Percentiles rank a stretch among this genome's conserved stretches.
Conservation (phyloP, 2,113 vertebrate genomes). For the Macquaria ambigua region DNA sequence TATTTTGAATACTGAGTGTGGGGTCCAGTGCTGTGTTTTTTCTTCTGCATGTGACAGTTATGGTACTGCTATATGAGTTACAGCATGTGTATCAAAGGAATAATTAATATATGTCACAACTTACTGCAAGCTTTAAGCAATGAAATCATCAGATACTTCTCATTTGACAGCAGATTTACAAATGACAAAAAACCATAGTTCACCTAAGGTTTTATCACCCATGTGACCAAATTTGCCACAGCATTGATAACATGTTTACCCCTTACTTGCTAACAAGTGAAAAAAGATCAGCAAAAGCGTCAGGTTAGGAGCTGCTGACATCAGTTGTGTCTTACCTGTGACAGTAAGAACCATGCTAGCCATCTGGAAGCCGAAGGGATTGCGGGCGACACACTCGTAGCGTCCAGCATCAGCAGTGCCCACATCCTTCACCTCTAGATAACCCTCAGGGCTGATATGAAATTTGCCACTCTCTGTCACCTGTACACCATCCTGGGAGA, state of each 20-base stretch:
- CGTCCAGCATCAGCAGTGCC: conserved; percentile 93
- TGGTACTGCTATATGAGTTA: no score
- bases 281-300: not conserved
- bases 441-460: conserved; percentile 92
- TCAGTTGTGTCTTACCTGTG: conserved; percentile 84
- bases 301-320: no score
- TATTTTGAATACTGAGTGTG: not conserved
- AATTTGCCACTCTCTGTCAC: conserved; percentile 99
- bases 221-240: not conserved
- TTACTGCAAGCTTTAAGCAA: not conserved
- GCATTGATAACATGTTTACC: not conserved
- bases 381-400: conserved; percentile 95
- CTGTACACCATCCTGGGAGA: conserved; percentile 93
- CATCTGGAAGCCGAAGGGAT: conserved; percentile 92
- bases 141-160: not conserved
- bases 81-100: not conserved
- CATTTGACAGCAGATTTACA: not conserved
- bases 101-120: no score
- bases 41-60: not conserved
- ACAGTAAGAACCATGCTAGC: conserved; percentile 95
- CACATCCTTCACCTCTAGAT: conserved; percentile 92
- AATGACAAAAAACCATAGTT: not conserved
- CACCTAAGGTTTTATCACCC: not conserved
- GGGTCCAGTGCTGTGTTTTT: not conserved
- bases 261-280: no score